These are phyloP conservation scores for Battus philenor DNA, from an alignment of 1,140 invertebrate species.

Conservation along the genomic window DNA sequence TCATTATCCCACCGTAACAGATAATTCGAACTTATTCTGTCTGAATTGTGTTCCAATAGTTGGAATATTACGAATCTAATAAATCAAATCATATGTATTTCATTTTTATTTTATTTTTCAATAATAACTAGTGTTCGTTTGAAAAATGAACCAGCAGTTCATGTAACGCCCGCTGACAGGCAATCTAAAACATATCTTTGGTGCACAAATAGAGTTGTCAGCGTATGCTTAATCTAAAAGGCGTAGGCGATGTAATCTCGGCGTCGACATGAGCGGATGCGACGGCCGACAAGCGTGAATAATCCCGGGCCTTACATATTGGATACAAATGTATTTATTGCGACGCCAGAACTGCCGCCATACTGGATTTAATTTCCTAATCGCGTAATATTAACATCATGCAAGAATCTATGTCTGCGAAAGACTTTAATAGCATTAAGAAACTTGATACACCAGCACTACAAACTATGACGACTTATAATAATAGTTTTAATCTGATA, in stretches of 20 bases:
- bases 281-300: slow-evolving; percentile 42
- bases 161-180: slow-evolving; percentile 5
- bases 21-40: not conserved
- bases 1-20: not conserved
- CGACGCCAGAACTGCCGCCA: slow-evolving; percentile 2
- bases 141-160: no score
- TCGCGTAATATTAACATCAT: slow-evolving; percentile 14
- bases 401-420: slow-evolving; percentile 1
- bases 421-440: slow-evolving; percentile 10
- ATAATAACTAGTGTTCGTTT: not conserved
- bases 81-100: no score
- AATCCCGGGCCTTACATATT: slow-evolving; percentile 38
- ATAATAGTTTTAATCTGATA: no score
- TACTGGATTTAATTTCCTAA: slow-evolving; percentile 16
- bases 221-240: slow-evolving; percentile 34
- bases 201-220: slow-evolving; percentile 44
- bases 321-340: slow-evolving; percentile 25
- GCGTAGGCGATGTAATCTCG: slow-evolving; percentile 52
- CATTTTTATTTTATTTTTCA: not conserved
- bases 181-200: slow-evolving; percentile 25
- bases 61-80: not conserved
- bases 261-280: slow-evolving; percentile 27
- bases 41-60: not conserved
- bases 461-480: no score
- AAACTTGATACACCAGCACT: not conserved